Evolutionary conservation across 2,113 vertebrate species (phyloP).

Genomic region (Sinocyclocheilus grahami): DNA sequence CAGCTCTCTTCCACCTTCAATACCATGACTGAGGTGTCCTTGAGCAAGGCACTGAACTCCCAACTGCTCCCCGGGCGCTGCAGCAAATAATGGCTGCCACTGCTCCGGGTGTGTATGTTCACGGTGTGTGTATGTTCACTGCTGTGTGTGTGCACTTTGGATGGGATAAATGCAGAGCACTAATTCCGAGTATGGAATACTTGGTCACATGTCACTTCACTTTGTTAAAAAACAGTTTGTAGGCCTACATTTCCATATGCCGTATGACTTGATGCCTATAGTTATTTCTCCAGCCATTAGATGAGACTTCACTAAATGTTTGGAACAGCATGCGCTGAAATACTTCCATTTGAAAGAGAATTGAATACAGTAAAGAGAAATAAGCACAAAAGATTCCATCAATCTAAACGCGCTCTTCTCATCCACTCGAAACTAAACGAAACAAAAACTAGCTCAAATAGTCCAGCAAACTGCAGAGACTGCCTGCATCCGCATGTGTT

Average conservation of each 20-base stretch:
- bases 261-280: not conserved
- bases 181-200: no score
- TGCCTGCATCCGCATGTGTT: not conserved
- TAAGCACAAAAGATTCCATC: constrained; percentile 36
- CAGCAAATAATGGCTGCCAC: no score
- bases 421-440: constrained; percentile 7
- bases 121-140: no score
- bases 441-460: constrained; percentile 11
- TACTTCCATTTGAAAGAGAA: not conserved
- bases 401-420: constrained; percentile 18
- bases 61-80: no score
- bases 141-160: no score
- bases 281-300: constrained; percentile 7
- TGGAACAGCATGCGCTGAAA: not conserved
- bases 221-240: not conserved
- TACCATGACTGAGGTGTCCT: no score
- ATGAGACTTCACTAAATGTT: constrained; percentile 10
- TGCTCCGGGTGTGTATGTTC: no score
- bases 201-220: no score
- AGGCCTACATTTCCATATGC: no score
- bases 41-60: no score
- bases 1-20: no score
- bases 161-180: no score
- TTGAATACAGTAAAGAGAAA: constrained; percentile 18
- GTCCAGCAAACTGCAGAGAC: not conserved